phyloP scores from a whole-genome alignment of 2,113 vertebrate species.

The Eptesicus fuscus region DNA sequence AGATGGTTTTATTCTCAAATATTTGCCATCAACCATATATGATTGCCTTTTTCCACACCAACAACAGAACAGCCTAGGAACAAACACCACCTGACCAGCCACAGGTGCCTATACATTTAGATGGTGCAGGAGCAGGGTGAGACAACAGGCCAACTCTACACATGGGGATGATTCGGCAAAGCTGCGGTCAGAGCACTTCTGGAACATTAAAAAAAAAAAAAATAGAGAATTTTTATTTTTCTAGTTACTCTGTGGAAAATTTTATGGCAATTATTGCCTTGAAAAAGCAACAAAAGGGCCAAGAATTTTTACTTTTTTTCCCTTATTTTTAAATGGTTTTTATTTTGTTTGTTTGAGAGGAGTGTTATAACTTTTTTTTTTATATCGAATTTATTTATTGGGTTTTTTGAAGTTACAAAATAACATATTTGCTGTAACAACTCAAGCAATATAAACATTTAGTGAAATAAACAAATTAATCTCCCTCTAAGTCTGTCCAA shows the following conservation, averaged over 20 bases:
- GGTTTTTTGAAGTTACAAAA: not conserved
- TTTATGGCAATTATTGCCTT: not conserved
- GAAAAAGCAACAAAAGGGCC: not conserved
- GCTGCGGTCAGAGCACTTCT: not conserved
- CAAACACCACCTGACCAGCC: not conserved
- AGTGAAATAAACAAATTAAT: not conserved
- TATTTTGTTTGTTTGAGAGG: not conserved
- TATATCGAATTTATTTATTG: not conserved
- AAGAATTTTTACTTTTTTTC: not conserved
- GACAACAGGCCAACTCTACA: not conserved
- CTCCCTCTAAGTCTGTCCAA: not conserved
- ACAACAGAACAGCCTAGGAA: not conserved
- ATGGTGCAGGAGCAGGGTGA: not conserved
- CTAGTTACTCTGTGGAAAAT: not conserved
- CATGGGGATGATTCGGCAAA: not conserved
- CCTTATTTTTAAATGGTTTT: constrained; percentile 13
- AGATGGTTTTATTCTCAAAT: not conserved
- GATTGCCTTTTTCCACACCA: not conserved
- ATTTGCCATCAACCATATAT: not conserved
- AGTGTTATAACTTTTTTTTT: not conserved
- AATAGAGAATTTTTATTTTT: not conserved
- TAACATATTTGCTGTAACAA: not conserved
- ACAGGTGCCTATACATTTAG: not conserved
- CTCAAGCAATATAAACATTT: not conserved
- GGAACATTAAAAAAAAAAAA: not conserved